Percentiles rank a stretch among this genome's conserved stretches.
Conservation (phyloP, 2,888 invertebrate genomes). For the Mechanitis messenoides region DNA sequence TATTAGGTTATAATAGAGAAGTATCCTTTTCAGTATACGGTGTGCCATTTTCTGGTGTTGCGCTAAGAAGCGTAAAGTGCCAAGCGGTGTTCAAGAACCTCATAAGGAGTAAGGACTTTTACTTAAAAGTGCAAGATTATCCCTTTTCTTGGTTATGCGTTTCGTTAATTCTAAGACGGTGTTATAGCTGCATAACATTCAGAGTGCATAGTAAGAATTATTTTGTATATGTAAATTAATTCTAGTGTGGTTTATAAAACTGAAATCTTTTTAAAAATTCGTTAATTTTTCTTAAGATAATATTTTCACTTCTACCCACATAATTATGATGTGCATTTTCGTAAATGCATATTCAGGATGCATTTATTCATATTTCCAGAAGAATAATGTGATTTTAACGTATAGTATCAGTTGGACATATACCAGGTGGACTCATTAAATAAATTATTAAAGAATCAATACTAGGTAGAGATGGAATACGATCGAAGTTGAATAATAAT, state of each 20-base stretch:
- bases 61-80: conserved; percentile 23
- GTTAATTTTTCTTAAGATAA: too few species aligned
- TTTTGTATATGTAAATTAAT: background rate
- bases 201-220: background rate
- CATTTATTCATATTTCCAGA: background rate
- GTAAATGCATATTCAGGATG: background rate
- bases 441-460: conserved; percentile 1
- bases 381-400: background rate
- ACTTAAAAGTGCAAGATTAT: conserved; percentile 2
- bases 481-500: conserved; percentile 3
- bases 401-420: background rate
- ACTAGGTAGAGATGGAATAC: background rate
- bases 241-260: too few species aligned
- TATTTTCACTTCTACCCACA: too few species aligned
- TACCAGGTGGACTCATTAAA: background rate
- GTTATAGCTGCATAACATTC: background rate
- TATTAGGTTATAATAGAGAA: too few species aligned
- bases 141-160: conserved; percentile 2
- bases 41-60: conserved; percentile 9
- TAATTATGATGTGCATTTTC: background rate
- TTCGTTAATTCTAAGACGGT: background rate
- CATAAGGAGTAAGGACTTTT: background rate
- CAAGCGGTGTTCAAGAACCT: conserved; percentile 14
- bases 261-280: too few species aligned
- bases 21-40: too few species aligned